Evolutionary conservation across 2,113 vertebrate genomes (phyloP).

Genomic region (Sinocyclocheilus grahami): DNA sequence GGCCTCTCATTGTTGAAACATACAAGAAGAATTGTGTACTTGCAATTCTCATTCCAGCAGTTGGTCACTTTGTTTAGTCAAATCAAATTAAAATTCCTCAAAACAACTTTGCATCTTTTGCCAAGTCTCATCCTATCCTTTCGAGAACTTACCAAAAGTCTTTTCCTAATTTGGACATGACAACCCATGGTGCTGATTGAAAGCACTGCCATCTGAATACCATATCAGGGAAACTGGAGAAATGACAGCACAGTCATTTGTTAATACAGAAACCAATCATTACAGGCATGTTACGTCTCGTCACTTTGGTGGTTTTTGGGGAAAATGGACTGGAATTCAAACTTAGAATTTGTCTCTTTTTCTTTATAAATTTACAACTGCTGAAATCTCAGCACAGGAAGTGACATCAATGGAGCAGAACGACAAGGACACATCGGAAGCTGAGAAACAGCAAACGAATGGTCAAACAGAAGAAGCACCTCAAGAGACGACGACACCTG

Average conservation of each 20-base stretch:
- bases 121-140: conserved; percentile 17
- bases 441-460: conserved; percentile 37
- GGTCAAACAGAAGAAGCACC: conserved; percentile 48
- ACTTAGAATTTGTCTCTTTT: not conserved
- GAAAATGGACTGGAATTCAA: not conserved
- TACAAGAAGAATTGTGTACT: not conserved
- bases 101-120: conserved; percentile 50
- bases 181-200: not conserved
- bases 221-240: not conserved
- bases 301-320: not conserved
- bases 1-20: not conserved
- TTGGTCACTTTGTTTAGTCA: conserved; percentile 52
- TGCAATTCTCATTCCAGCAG: not conserved
- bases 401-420: conserved; percentile 48
- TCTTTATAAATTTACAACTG: not conserved
- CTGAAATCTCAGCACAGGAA: conserved; percentile 26
- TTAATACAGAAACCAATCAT: not conserved
- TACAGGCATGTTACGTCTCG: too few relatives aligned
- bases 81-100: conserved; percentile 58
- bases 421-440: not conserved
- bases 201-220: not conserved
- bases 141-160: not conserved
- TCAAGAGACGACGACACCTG: not conserved
- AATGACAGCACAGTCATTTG: not conserved
- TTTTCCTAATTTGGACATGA: conserved; percentile 1